Evolutionary conservation across 2,888 invertebrate genomes (phyloP).

Genomic region (Tubiluchus corallicola): DNA sequence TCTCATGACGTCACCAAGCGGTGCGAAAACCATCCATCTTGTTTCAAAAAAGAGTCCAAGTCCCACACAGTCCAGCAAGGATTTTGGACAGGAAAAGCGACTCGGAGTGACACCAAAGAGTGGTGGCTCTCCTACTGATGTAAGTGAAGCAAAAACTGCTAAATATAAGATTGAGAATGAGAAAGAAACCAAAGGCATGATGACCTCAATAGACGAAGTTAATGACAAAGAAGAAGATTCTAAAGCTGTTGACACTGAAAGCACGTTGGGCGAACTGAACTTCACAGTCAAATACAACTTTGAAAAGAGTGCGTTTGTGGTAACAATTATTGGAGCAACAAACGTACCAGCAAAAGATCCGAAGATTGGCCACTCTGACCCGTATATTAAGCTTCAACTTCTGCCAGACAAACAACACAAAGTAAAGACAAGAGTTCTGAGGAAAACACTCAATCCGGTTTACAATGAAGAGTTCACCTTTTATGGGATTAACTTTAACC

Average conservation of each 20-base stretch:
- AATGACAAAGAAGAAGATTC: constrained; percentile 26
- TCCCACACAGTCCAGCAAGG: constrained; percentile 39
- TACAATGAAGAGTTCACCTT: constrained; percentile 99
- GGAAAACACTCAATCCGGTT: constrained; percentile 84
- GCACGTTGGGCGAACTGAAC: constrained; percentile 63
- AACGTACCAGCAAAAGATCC: constrained; percentile 66
- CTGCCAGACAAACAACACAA: constrained; percentile 94
- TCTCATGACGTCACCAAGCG: no score
- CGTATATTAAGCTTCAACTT: constrained; percentile 90
- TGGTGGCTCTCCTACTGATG: no score
- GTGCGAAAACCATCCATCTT: no score
- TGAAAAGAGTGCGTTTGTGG: constrained; percentile 73
- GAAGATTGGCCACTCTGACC: constrained; percentile 64
- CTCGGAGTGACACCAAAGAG: no score
- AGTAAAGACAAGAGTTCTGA: constrained; percentile 83
- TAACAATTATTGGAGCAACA: constrained; percentile 74
- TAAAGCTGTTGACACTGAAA: constrained; percentile 28
- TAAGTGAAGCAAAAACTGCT: constrained; percentile 15
- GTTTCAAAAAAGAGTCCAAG: constrained; percentile 72
- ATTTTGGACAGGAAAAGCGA: no score
- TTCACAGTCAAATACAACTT: constrained; percentile 75
- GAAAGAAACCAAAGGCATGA: constrained; percentile 20
- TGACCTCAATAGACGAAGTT: constrained; percentile 26
- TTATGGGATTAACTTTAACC: constrained; percentile 44
- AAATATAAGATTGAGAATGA: constrained; percentile 40